Evolutionary conservation across 92 coral and sea anemone species (phyloP).

Genomic region (Zoanthus gigantus): DNA sequence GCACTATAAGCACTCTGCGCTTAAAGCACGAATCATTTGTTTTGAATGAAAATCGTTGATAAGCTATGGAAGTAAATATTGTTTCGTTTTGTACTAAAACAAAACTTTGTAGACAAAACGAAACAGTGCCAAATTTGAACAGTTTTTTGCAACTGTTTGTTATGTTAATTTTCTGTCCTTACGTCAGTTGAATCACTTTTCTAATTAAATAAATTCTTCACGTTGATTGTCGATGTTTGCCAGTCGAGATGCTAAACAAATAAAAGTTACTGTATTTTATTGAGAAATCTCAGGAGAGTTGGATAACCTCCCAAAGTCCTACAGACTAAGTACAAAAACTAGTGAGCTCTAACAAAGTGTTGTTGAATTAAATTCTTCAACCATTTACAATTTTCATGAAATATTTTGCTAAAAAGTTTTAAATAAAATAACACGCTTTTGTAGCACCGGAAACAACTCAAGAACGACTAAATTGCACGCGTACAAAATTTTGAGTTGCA

Average conservation of each 20-base stretch:
- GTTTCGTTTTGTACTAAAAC: not conserved
- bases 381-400: not conserved
- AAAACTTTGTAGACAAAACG: not conserved
- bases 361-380: too few species aligned
- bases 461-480: not conserved
- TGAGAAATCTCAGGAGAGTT: too few species aligned
- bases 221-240: not conserved
- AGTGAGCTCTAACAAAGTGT: too few species aligned
- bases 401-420: not conserved
- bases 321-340: too few species aligned
- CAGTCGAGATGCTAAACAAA: not conserved
- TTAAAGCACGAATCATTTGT: not conserved
- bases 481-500: not conserved
- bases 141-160: not conserved
- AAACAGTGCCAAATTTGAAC: not conserved
- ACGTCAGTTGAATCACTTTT: not conserved
- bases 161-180: not conserved
- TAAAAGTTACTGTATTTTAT: too few species aligned
- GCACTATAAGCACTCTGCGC: not conserved
- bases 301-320: too few species aligned
- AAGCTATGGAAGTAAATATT: not conserved
- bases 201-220: not conserved
- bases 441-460: not conserved
- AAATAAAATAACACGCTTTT: not conserved
- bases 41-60: not conserved